Base-by-base conservation (phyloP, 1,140 invertebrate genomes). In the Heliconius eleuchia region DNA sequence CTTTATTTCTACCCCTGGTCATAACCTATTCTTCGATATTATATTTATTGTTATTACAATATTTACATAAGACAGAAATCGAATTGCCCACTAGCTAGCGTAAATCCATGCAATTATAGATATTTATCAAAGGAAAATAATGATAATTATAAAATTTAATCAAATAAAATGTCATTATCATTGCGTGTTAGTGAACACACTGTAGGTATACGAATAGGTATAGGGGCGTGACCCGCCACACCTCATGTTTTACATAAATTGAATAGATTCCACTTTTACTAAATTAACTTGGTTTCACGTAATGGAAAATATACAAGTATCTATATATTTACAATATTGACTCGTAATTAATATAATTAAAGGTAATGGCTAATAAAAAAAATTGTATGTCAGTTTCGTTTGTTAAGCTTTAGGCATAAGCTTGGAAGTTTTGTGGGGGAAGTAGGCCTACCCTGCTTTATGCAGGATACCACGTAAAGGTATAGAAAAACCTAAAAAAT, bases 61-160 rank as follows among this genome's bases (percentile, higher is more conserved):
- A 57, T 57, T 57, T 57, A 57, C 7, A 57, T 9, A 57, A 57
- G n/a, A 9, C n/a, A 9, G 9, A 23, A 60, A 60, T 23, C 55
- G 55, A 60, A 23, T 19, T 60, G 7, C 7, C n/a, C 9, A n/a
- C n/a, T 23, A 60, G 7, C 11, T 46, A 4, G 13, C 3, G n/a
- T 23, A 23, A 60, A 60, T 60, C 55, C 9, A 60, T 11, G 2
- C 55, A 60, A 60, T 23, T 23, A 60, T 66, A 66, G 60, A 66
- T 66, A 71, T 77, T 74, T 71, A 74, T 79, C 39, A 74, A 70
- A 52, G 16, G 30, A 30, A 74, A 74, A 79, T 75, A 19, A 71
- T 71, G 71, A 76, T 76, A 72, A 79, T 73, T 76, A 76, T 5
- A 77, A 77, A 73, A 76, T 66, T 57, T 80, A 80, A 80, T 80